Percentiles rank a stretch among this genome's conserved stretches.
phyloP scores from a whole-genome alignment of 1,140 invertebrate genomes.

The Adoxophyes honmai region DNA sequence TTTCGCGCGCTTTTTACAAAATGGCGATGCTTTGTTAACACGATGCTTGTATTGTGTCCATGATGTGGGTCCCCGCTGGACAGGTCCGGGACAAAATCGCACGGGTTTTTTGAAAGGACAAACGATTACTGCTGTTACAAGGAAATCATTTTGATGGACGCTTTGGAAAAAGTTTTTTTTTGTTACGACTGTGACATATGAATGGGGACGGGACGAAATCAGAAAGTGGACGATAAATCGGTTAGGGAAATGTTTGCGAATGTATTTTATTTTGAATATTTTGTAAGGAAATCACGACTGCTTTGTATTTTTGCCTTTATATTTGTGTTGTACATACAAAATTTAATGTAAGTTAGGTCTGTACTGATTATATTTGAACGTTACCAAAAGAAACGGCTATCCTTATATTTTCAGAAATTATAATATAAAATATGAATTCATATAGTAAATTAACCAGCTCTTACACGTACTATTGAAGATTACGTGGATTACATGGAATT shows the following conservation, averaged over 20 bases:
- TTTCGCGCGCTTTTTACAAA: constrained; percentile 45
- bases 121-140: constrained; percentile 39
- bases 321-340: too few species aligned
- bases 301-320: too few species aligned
- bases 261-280: too few species aligned
- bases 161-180: constrained; percentile 37
- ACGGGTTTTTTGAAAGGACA: constrained; percentile 35
- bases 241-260: not conserved
- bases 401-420: too few species aligned
- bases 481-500: too few species aligned
- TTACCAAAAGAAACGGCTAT: too few species aligned
- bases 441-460: too few species aligned
- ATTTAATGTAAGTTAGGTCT: too few species aligned
- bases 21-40: constrained; percentile 30
- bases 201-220: not conserved
- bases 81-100: constrained; percentile 38
- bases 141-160: constrained; percentile 55
- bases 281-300: too few species aligned
- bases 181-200: constrained; percentile 25
- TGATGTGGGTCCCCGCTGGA: constrained; percentile 49
- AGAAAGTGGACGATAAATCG: constrained; percentile 2
- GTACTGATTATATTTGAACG: too few species aligned
- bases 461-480: too few species aligned
- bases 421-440: too few species aligned
- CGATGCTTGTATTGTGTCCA: constrained; percentile 37